Evolutionary conservation across 92 coral and sea anemone species (phyloP).

Genomic region (Desmophyllum pertusum): DNA sequence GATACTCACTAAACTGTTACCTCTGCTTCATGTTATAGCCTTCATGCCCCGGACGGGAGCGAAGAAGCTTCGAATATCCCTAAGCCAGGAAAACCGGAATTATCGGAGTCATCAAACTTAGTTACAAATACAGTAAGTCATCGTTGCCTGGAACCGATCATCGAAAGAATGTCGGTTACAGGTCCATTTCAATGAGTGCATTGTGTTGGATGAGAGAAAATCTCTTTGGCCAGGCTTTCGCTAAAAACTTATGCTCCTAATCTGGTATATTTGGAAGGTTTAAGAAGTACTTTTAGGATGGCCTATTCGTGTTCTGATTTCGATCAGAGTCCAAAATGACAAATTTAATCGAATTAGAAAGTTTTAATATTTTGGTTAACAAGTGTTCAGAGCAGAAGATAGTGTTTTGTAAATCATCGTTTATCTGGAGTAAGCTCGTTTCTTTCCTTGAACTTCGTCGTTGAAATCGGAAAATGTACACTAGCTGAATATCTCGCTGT

Average conservation of each 20-base stretch:
- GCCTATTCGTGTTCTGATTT: neutral
- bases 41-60: constrained; percentile 38
- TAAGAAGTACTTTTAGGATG: neutral
- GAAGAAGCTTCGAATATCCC: neutral
- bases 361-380: neutral
- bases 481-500: neutral
- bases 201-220: neutral
- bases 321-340: neutral
- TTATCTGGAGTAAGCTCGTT: neutral
- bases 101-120: neutral
- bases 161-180: constrained; percentile 4
- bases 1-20: neutral
- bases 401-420: neutral
- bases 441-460: neutral
- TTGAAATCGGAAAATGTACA: neutral
- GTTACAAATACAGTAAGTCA: constrained; percentile 18
- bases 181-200: neutral
- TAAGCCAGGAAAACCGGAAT: neutral
- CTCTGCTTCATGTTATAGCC: constrained; percentile 17
- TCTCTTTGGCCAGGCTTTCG: neutral
- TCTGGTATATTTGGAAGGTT: neutral
- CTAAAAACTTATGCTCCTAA: neutral
- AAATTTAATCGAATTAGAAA: neutral
- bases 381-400: neutral
- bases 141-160: constrained; percentile 1